These are phyloP conservation scores for Amblyopsis hoosieri DNA, from an alignment of 2,797 vertebrate genomes.

Conservation along the genomic window DNA sequence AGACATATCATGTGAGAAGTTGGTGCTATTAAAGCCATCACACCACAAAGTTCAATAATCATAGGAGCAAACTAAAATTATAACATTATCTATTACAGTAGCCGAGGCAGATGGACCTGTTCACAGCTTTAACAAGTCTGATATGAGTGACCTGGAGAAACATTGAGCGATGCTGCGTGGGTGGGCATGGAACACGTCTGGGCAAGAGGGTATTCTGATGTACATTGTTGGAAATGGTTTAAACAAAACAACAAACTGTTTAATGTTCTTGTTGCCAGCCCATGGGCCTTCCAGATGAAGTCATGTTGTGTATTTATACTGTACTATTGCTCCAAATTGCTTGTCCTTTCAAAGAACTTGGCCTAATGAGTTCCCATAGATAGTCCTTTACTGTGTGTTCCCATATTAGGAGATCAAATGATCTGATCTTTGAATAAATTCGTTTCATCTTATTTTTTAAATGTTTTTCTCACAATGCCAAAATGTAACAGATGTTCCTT, in stretches of 20 bases:
- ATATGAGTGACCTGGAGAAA: slow-evolving; percentile 81
- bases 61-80: slow-evolving; percentile 33
- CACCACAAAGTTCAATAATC: slow-evolving; percentile 6
- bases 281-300: slow-evolving; percentile 64
- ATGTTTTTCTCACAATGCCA: not conserved
- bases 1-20: slow-evolving; percentile 10
- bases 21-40: slow-evolving; percentile 13
- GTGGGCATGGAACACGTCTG: slow-evolving; percentile 77
- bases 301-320: slow-evolving; percentile 62
- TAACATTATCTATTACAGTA: slow-evolving; percentile 44
- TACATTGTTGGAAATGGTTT: slow-evolving; percentile 70
- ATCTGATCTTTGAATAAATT: not conserved
- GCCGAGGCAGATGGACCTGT: slow-evolving; percentile 51
- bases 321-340: slow-evolving; percentile 47
- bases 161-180: slow-evolving; percentile 65
- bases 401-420: slow-evolving; percentile 31
- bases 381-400: slow-evolving; percentile 14
- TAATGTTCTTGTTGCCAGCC: slow-evolving; percentile 57
- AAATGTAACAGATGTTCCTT: slow-evolving; percentile 7
- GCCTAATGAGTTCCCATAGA: slow-evolving; percentile 59
- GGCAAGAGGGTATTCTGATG: slow-evolving; percentile 68
- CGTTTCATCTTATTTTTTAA: not conserved
- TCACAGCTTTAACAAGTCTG: slow-evolving; percentile 76
- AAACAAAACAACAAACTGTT: slow-evolving; percentile 71
- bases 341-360: slow-evolving; percentile 47